These are phyloP conservation scores for Anguilla obscura DNA, from an alignment of 2,797 vertebrate species.

Conservation along the genomic window DNA sequence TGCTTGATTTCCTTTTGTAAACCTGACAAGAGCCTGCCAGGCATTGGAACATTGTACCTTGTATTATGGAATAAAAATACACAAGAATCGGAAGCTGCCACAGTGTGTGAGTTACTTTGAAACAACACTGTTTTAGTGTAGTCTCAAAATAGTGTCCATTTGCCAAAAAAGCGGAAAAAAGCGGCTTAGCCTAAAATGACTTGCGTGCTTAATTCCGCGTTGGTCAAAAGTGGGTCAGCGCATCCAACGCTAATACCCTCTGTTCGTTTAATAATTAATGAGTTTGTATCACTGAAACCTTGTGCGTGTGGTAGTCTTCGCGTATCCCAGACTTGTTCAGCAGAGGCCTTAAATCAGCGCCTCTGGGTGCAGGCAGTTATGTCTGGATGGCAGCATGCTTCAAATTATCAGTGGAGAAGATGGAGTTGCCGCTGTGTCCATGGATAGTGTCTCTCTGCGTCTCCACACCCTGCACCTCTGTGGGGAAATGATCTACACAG, in stretches of 20 bases:
- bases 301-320: slow-evolving; percentile 1
- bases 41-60: not conserved
- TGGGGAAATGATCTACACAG: not conserved
- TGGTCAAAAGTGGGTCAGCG: slow-evolving; percentile 22
- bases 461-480: not conserved
- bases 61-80: not conserved
- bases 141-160: not conserved
- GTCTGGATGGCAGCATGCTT: not conserved
- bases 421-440: not conserved
- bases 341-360: not conserved
- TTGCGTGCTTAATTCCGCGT: not conserved
- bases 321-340: not conserved
- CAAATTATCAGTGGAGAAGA: not conserved
- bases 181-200: not conserved
- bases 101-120: not conserved
- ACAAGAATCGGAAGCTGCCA: not conserved
- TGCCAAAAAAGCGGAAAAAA: not conserved
- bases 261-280: slow-evolving; percentile 55
- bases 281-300: slow-evolving; percentile 27
- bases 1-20: slow-evolving; percentile 6
- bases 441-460: not conserved
- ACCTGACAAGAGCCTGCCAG: not conserved
- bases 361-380: not conserved
- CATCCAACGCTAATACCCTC: slow-evolving; percentile 38
- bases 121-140: not conserved